These are phyloP conservation scores for Ridgeia piscesae DNA, from an alignment of 1,140 invertebrate genomes.

Conservation along the genomic window DNA sequence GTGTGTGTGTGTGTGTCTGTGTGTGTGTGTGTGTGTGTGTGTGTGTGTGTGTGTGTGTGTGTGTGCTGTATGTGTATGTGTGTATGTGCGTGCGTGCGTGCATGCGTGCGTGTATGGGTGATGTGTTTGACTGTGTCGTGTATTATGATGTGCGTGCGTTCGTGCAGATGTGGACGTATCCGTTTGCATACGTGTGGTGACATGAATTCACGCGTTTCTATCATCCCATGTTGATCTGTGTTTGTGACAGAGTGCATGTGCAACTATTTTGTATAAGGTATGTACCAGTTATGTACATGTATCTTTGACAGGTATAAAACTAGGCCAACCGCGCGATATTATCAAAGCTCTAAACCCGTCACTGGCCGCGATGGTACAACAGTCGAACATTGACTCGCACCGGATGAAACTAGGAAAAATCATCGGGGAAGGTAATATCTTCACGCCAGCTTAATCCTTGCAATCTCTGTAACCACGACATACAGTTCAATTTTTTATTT, in stretches of 20 bases:
- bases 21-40: too few relatives aligned
- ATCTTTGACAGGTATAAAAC: neutral
- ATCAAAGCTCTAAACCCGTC: neutral
- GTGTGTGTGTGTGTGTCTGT: slow-evolving; percentile 20
- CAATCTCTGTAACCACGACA: too few relatives aligned
- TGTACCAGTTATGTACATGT: neutral
- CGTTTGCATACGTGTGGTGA: neutral
- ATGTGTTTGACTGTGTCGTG: too few relatives aligned
- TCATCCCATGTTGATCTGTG: neutral
- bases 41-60: neutral
- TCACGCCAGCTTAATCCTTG: neutral
- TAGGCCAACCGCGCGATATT: neutral
- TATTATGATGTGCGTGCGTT: neutral
- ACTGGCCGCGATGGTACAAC: neutral
- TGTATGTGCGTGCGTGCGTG: slow-evolving; percentile 15
- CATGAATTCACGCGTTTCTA: neutral
- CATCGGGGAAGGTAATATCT: neutral
- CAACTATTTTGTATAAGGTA: neutral
- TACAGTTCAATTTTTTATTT: too few relatives aligned
- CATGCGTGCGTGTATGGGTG: neutral
- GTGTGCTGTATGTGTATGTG: neutral
- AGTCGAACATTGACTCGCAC: neutral
- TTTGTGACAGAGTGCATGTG: neutral
- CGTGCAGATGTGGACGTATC: neutral
- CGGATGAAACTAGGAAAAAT: slow-evolving; percentile 5